Evolutionary conservation across 2,888 invertebrate species (phyloP).

Genomic region (Amblyjoppa fuscipennis): DNA sequence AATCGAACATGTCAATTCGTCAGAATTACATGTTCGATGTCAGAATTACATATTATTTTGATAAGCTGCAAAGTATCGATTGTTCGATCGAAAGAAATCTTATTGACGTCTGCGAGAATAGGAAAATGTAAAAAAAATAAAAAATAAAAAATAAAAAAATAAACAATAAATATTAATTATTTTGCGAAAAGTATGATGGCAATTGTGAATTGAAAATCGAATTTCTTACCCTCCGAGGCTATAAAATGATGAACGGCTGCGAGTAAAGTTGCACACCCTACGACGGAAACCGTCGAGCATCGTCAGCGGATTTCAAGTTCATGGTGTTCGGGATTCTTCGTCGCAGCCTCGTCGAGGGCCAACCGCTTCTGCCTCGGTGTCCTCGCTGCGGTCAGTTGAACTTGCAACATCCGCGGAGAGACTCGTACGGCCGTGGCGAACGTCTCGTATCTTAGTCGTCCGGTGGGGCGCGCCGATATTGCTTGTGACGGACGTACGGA

Average conservation of each 20-base stretch:
- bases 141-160: not conserved
- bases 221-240: not conserved
- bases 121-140: too few relatives aligned
- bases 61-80: not conserved
- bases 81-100: not conserved
- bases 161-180: not conserved
- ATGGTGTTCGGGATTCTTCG: not conserved
- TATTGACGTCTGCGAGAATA: too few relatives aligned
- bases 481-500: not conserved
- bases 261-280: not conserved
- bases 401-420: not conserved
- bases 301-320: conserved; percentile 4
- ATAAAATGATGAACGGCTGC: not conserved
- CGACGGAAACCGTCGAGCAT: not conserved
- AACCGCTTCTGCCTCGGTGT: conserved; percentile 56
- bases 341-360: conserved; percentile 32
- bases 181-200: too few relatives aligned
- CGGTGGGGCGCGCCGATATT: not conserved
- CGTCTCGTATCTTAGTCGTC: not conserved
- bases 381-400: conserved; percentile 44
- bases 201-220: not conserved
- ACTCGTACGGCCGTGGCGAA: not conserved
- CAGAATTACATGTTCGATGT: too few relatives aligned
- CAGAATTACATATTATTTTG: too few relatives aligned
- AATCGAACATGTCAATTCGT: too few relatives aligned